Evolutionary conservation across 2,113 vertebrate genomes (phyloP), one percentile per base, ranked within the genome.

Genomic region (Prunella fulvescens): DNA sequence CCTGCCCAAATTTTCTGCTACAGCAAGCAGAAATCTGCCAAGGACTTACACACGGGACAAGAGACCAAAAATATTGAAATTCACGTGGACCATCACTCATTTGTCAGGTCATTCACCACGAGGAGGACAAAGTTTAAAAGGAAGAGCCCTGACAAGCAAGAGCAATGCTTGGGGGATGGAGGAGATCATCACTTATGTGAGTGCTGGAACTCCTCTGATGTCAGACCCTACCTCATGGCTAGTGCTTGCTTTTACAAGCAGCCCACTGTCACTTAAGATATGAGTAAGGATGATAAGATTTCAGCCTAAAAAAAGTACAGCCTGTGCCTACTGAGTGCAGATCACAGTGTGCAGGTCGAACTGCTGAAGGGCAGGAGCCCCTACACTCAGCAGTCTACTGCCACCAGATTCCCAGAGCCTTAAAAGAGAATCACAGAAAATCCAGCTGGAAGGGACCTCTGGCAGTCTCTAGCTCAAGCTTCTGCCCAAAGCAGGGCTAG

Each of bases 281-380:
- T 1, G 8, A 81, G 44, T 25, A 47, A 81, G 40, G 31, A 79
- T 89, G 64, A 71, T 62, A 71, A 88, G 33, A 88, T 40, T 92
- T 78, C 47, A 88, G 72, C 47, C 76, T 67, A 23, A 45, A 84
- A 83, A 15, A 37, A 3, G 37, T 26, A 67, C 26, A 78, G 62
- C 22, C 28, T 72, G 50, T 76, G 57, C 42, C 69, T 53, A 10
- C 29, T 0, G 1, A 35, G 29, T 31, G n/a, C 73, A 94, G 77
- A 29, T 29, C 1, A 0, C 39, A 31, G 23, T 3, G 37, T 6
- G 14, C 2, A 5, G 40, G 50, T 5, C 10, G 1, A 53, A n/a
- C 4, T 44, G 45, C 50, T 58, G 39, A 48, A 86, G 77, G 69
- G 35, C 85, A 74, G 78, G 44, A 84, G 50, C 39, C 39, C 18